Evolutionary conservation across 2,888 invertebrate genomes (phyloP), one percentile per base, ranked within the genome.

Genomic region (Cyclophora albipunctata): DNA sequence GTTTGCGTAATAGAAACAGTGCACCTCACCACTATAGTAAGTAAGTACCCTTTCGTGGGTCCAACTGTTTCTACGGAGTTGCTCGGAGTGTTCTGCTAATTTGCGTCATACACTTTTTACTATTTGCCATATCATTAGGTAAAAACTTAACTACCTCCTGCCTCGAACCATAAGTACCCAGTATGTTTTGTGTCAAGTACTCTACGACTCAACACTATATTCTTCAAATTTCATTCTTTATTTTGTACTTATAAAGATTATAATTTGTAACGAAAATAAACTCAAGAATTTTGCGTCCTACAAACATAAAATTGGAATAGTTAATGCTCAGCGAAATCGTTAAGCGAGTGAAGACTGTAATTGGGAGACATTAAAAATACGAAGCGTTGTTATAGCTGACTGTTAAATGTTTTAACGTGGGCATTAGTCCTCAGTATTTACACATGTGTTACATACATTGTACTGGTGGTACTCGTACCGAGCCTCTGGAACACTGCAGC

Each of bases 361-460:
- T 88, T 87, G 87, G 84, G 77, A 78, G 83, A 78, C 86, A 81
- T 87, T 87, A 87, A 88, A 84, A 80, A 79, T 81, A 76, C 73
- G 72, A 71, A 76, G 65, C 66, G 78, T 74, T 77, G 83, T 87
- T 85, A 84, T 81, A 81, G 75, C 80, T 72, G 81, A 79, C 79
- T 79, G 81, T 86, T 85, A 84, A 87, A 84, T 78, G 70, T 78
- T 83, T 81, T 82, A 78, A 75, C 75, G 76, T 77, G 74, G 75
- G 78, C 76, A 85, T 85, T 85, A 83, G 83, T 79, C 71, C 71
- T 71, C 66, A 69, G 78, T 82, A 76, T 84, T 82, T 84, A 78
- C 78, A 75, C 74, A 73, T 70, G 67, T 69, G 71, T 60, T 84
- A 84, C 85, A 82, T 74, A 84, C 85, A 82, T 73, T 81, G 85